These are phyloP conservation scores for Tryphoninae sp. DNA, from an alignment of 2,888 invertebrate genomes.

Conservation along the genomic window DNA sequence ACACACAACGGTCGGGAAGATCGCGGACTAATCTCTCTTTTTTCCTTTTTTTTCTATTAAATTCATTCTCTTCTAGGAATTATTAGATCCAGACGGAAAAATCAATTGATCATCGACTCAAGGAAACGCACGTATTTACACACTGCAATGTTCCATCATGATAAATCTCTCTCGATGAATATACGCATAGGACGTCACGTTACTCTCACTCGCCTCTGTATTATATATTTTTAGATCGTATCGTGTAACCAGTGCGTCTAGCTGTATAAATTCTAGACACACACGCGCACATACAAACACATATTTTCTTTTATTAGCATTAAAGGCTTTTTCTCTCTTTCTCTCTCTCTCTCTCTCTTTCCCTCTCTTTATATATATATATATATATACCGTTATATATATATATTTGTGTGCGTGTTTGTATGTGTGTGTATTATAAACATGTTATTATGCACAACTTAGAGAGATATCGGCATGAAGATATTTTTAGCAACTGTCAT, in stretches of 20 bases:
- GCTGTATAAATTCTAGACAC: too few species aligned
- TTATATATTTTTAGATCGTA: constrained; percentile 25
- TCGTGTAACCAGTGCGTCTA: constrained; percentile 8
- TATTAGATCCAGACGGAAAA: constrained; percentile 32
- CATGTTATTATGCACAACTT: not conserved
- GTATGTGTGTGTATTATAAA: not conserved
- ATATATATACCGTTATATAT: not conserved
- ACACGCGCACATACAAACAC: not conserved
- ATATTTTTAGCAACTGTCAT: constrained; percentile 33
- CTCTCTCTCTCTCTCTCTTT: too few species aligned
- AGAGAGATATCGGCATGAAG: constrained; percentile 16
- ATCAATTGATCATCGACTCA: constrained; percentile 49
- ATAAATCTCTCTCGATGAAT: constrained; percentile 45
- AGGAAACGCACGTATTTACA: constrained; percentile 45
- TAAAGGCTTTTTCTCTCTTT: too few species aligned
- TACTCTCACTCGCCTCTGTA: constrained; percentile 19
- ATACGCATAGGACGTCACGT: constrained; percentile 11
- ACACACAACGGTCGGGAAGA: constrained; percentile 3
- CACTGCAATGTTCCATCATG: constrained; percentile 20
- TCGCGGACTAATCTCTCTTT: constrained; percentile 4
- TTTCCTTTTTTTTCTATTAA: constrained; percentile 6
- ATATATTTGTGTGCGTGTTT: not conserved
- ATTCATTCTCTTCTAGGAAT: constrained; percentile 25
- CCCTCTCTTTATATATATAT: not conserved
- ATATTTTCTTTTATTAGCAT: too few species aligned